Base-by-base conservation (phyloP, 2,888 invertebrate species). In the Volucella zonaria region DNA sequence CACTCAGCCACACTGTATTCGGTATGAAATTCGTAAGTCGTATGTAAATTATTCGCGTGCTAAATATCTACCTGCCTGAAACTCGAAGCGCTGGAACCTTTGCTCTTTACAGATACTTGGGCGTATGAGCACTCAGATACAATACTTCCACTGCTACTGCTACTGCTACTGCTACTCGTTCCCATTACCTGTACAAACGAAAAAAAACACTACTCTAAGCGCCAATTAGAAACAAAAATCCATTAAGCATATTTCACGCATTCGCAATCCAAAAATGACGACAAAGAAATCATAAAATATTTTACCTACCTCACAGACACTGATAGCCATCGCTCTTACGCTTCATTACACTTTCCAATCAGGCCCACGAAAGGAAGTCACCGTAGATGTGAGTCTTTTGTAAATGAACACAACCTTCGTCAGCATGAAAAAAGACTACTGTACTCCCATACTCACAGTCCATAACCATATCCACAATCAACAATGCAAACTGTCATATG, bases 281-380 rank as follows among this genome's bases (percentile, higher is more conserved):
- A 42, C 38, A 23, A 81, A 70, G n/a, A 68, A 56, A 47, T 45
- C 12, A 58, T 38, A 67, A 38, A 58, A 54, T 45, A 58, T 31
- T 31, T 31, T 62, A 70, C 2, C 14, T 8, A 1, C 54, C 43
- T 43, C 12, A 18, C 67, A 49, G 52, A 43, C 62, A 18, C 23
- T n/a, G 74, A 58, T 14, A 15, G 38, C 8, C 56, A 51, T 23
- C n/a, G 11, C 42, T 47, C 23, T 71, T 75, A 49, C 75, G 61
- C 54, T 67, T 75, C 66, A 83, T 83, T 83, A 71, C 58, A 45
- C 38, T 83, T 83, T 83, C 83, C 71, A 71, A 75, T 67, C 83
- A 83, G 74, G 83, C 80, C 18, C 49, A 18, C 10, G 66, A 66
- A 70, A 83, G 83, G 83, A 83, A 83, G 80, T 80, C 47, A 66